A percentile compares a stretch with the other conserved stretches of the same genome.
Conservation (phyloP, 2,113 vertebrate species). For the Pandion haliaetus region DNA sequence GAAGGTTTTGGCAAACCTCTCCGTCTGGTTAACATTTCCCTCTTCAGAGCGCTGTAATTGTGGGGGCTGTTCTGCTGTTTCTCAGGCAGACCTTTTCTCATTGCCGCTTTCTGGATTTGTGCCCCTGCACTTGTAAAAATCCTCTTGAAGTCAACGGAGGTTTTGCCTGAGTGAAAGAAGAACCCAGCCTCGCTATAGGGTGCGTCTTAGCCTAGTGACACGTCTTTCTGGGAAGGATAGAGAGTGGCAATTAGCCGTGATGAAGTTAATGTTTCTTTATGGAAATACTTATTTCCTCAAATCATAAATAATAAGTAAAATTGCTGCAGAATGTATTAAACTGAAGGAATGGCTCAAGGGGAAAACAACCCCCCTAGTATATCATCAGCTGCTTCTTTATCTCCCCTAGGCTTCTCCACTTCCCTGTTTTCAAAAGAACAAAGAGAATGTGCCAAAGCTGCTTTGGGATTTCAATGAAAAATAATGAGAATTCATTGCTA, state of each 20-base stretch:
- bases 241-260: background rate
- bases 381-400: constrained; percentile 1
- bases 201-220: background rate
- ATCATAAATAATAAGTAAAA: background rate
- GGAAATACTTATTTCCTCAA: background rate
- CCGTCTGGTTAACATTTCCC: background rate
- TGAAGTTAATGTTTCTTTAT: background rate
- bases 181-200: background rate
- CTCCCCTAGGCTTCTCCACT: background rate
- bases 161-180: background rate
- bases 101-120: background rate
- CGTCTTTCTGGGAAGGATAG: background rate
- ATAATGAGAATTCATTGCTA: constrained; percentile 64
- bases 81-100: background rate
- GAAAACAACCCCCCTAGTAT: background rate
- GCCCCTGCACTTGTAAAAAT: background rate
- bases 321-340: background rate
- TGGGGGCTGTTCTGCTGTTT: background rate
- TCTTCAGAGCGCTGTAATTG: background rate
- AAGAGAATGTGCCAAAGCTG: constrained; percentile 19
- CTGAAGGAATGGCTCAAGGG: background rate
- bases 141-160: background rate
- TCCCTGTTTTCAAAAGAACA: background rate
- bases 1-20: background rate
- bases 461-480: constrained; percentile 8